Evolutionary conservation across 2,797 vertebrate species (phyloP).

Genomic region (Dermochelys coriacea): DNA sequence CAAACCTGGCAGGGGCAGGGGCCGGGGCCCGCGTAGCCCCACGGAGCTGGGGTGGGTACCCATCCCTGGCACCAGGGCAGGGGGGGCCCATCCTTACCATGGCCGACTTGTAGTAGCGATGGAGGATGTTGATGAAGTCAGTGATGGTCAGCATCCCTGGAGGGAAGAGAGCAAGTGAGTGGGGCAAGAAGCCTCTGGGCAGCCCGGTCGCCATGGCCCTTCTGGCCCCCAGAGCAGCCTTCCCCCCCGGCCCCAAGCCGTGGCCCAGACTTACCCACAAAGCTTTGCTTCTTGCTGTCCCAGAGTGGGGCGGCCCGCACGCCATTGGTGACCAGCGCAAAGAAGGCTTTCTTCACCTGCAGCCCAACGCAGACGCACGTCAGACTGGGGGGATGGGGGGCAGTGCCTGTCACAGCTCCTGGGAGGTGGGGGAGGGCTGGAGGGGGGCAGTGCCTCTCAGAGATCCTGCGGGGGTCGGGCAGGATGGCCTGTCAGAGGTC

Average conservation of each 20-base stretch:
- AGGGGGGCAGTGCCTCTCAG: neutral
- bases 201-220: rapidly evolving
- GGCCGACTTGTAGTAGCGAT: conserved; percentile 98
- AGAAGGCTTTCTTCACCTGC: conserved; percentile 99
- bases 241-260: rapidly evolving
- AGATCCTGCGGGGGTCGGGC: neutral
- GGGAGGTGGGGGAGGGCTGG: neutral
- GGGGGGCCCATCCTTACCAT: conserved; percentile 83
- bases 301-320: conserved; percentile 96
- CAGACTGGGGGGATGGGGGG: neutral
- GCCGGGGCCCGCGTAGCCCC: rapidly evolving
- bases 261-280: conserved; percentile 90
- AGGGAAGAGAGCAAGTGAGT: neutral
- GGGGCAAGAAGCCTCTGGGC: neutral
- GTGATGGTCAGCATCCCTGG: conserved; percentile 99
- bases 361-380: neutral
- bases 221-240: rapidly evolving
- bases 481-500: no score
- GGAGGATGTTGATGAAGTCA: conserved; percentile 98
- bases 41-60: no score
- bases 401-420: neutral
- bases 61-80: no score
- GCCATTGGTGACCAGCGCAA: conserved; percentile 96
- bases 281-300: conserved; percentile 98
- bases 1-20: no score